Evolutionary conservation across 2,888 invertebrate species (phyloP), one percentile per base, ranked within the genome.

Genomic region (Lasioglossum malachurum): DNA sequence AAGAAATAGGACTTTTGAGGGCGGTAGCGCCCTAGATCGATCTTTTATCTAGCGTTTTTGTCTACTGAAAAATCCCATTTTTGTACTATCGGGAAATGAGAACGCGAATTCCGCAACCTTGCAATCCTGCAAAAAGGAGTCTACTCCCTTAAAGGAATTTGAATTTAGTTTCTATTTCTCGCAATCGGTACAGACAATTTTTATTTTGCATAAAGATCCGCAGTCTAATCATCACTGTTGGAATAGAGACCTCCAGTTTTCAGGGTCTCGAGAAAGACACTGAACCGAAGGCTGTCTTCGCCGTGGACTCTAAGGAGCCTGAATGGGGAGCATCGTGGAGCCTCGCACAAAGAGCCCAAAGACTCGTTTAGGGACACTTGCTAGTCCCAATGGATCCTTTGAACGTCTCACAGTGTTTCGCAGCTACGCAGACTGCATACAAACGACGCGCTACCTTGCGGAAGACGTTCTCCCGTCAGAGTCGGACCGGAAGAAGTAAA

Each of bases 381-480:
- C 60, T 64, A 64, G 60, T 64, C 60, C 60, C 60, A 64, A 27
- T 64, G 60, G 60, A 31, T 64, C 60, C 60, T 64, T 64, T 64
- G 31, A 64, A 64, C 60, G 60, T 27, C 14, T 16, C 31, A 5
- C 60, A 27, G 60, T 4, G 12, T 31, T 27, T 16, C n/a, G 3
- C 60, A 16, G 60, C 7, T 4, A 5, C 31, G 60, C 27, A 16
- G 14, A 16, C 60, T 16, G 60, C 60, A 64, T 64, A 14, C 31
- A 64, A 31, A 64, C n/a, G 60, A 31, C 16, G 60, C 12, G 57
- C 60, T 64, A 64, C 60, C 60, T 64, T 64, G 27, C 60, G 27
- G 60, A 64, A 64, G 60, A 60, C 60, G 60, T 53, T 53, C 60
- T 10, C 5, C 27, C 14, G 5, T 27, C 60, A 0, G 14, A 14